These are phyloP conservation scores for Thryonomys swinderianus DNA, from an alignment of 2,113 vertebrate species.

Conservation along the genomic window DNA sequence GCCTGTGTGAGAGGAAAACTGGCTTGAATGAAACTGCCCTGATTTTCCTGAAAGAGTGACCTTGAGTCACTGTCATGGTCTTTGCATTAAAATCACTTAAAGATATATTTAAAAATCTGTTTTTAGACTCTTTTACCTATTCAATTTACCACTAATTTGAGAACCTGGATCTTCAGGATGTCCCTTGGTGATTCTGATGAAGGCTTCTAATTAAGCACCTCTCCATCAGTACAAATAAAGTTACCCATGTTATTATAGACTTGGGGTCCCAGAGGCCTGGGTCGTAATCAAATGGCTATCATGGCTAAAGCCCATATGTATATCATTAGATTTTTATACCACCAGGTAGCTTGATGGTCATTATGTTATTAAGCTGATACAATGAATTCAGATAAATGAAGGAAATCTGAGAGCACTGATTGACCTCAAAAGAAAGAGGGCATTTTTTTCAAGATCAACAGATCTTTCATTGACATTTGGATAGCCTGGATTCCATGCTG, in stretches of 20 bases:
- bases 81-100: neutral
- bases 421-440: neutral
- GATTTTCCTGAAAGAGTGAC: neutral
- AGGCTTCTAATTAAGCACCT: neutral
- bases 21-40: neutral
- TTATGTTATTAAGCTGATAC: neutral
- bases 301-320: neutral
- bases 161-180: neutral
- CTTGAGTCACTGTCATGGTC: neutral
- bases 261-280: neutral
- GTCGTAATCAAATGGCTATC: neutral
- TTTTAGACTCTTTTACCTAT: neutral
- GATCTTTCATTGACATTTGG: neutral
- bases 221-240: neutral
- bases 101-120: neutral
- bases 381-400: neutral
- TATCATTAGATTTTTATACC: neutral
- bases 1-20: neutral
- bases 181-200: neutral
- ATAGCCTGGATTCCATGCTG: neutral
- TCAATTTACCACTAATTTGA: neutral
- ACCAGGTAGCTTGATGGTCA: neutral
- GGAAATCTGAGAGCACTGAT: neutral
- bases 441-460: neutral
- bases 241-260: neutral